phyloP scores from a whole-genome alignment of 2,113 vertebrate species.

The Sisor rabdophorus region DNA sequence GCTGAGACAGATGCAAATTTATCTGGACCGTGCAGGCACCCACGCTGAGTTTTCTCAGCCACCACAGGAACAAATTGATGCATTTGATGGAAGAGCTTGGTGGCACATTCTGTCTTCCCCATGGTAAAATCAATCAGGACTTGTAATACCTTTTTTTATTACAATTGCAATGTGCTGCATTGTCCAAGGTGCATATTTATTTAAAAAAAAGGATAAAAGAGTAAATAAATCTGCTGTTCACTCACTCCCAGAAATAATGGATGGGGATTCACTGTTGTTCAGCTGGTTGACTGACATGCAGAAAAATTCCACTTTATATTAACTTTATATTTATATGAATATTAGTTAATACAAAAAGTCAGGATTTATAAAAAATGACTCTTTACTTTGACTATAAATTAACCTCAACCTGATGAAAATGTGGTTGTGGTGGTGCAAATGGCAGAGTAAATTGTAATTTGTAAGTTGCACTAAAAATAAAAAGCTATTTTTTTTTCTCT shows the following conservation, averaged over 20 bases:
- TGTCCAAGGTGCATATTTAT: conserved; percentile 9
- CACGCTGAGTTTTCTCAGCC: neutral
- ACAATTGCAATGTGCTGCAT: conserved; percentile 1
- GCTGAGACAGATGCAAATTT: conserved; percentile 2
- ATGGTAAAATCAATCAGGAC: too few species aligned
- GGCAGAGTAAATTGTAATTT: conserved; percentile 8
- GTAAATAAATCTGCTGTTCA: conserved; percentile 15
- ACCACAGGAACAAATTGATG: neutral
- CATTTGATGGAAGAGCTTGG: conserved; percentile 5
- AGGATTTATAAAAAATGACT: too few species aligned
- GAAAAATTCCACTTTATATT: conserved; percentile 16
- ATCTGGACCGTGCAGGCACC: neutral
- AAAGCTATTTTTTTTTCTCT: neutral
- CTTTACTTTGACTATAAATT: neutral
- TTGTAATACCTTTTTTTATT: neutral
- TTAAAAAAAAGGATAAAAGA: conserved; percentile 10
- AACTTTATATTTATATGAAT: too few species aligned
- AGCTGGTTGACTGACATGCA: neutral
- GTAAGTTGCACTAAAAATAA: neutral
- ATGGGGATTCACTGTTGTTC: neutral
- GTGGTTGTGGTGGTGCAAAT: neutral
- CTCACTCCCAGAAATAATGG: conserved; percentile 6
- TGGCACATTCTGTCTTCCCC: neutral
- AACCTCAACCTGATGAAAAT: neutral
- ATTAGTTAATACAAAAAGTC: too few species aligned